Conservation (phyloP, 2,797 vertebrate species). For the Prunella strophiata region DNA sequence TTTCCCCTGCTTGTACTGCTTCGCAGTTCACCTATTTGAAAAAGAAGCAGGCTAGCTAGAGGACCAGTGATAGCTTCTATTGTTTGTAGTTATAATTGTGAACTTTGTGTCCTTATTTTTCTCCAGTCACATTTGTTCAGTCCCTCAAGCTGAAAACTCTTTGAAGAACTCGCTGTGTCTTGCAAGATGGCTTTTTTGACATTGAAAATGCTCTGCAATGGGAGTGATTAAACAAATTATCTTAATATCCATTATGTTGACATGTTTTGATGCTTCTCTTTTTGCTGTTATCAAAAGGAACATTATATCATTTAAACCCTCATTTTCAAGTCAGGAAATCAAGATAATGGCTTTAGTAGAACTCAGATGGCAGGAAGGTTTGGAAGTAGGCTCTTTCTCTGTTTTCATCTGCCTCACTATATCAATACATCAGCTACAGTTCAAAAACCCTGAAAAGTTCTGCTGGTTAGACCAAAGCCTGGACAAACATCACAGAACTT, state of each 20-base stretch:
- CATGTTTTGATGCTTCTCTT: background rate
- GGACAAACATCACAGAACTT: background rate
- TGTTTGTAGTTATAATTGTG: conserved; percentile 8
- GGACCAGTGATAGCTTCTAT: background rate
- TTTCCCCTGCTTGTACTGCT: background rate
- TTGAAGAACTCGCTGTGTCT: background rate
- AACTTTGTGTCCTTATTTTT: conserved; percentile 1
- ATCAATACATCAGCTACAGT: background rate
- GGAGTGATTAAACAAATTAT: background rate
- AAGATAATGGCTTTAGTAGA: background rate
- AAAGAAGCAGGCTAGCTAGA: background rate
- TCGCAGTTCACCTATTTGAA: background rate
- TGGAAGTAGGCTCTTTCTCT: background rate
- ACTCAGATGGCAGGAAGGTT: background rate
- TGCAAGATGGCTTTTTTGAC: background rate
- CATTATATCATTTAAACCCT: background rate
- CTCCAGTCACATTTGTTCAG: background rate
- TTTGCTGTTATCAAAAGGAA: background rate
- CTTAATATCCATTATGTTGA: background rate
- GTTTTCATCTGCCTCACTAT: background rate
- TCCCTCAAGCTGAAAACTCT: conserved; percentile 5
- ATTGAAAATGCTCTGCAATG: background rate
- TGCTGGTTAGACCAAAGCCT: background rate
- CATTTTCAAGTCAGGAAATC: conserved; percentile 5
- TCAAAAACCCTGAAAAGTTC: background rate